Evolutionary conservation across 2,888 invertebrate species (phyloP), one percentile per base, ranked within the genome.

Genomic region (Oeneis ivallda): DNA sequence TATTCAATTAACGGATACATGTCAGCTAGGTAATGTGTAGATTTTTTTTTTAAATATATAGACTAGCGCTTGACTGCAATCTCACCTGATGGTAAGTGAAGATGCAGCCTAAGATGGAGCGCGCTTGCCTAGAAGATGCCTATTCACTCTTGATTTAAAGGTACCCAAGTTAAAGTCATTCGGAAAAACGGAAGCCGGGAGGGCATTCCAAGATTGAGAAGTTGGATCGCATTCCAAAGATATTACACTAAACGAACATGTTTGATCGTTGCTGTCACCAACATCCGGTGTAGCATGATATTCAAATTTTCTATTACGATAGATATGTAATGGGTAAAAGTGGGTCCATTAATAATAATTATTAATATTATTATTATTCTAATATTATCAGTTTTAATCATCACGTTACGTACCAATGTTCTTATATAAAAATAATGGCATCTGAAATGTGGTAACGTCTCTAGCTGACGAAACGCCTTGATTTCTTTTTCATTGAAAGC

Each of bases 401-500:
- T 37, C 5, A n/a, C 5, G 11, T 54, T 34, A 37, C 11, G 37
- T 37, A 54, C 37, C 17, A 54, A 54, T 37, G 1, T 37, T 34
- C 32, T 34, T 52, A 52, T n/a, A n/a, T 52, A 52, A 52, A n/a
- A 52, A 52, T 49, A 32, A 32, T 52, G 32, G 11, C 52, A 26
- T n/a, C 32, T 32, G 26, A 34, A 32, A 52, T 53, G 34, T 37
- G 8, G 8, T 37, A 37, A n/a, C 10, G 15, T 53, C n/a, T 37
- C 34, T 15, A 34, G 15, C 53, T 53, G 53, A 34, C 34, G 53
- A 53, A 53, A 34, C n/a, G 9, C 10, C 34, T 10, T 2, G 53
- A 37, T 53, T 53, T 53, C 53, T 34, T 53, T 53, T 47, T 47
- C 7, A 47, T 47, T 47, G 47, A 17, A 47, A 47, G 47, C 47